These are phyloP conservation scores for Helobdella robusta DNA, from an alignment of 2,888 invertebrate genomes.

Conservation along the genomic window DNA sequence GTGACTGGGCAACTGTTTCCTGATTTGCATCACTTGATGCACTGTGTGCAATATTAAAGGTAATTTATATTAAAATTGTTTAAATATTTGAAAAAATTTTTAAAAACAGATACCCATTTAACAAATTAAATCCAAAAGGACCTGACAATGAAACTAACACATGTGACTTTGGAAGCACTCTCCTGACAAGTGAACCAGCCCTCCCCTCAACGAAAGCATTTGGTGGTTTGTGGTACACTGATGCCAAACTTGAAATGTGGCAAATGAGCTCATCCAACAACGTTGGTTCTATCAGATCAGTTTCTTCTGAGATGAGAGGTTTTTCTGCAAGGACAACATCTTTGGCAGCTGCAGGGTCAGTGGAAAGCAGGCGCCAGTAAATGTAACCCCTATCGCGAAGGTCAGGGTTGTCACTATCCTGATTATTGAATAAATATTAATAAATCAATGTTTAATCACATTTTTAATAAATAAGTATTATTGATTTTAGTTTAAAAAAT, in stretches of 20 bases:
- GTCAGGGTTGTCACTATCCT: conserved; percentile 91
- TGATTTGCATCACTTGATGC: conserved; percentile 16
- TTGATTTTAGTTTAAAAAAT: too few species aligned
- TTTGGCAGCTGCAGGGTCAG: conserved; percentile 97
- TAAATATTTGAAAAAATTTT: too few species aligned
- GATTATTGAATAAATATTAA: too few species aligned
- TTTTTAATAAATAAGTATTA: too few species aligned
- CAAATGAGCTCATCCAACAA: conserved; percentile 93
- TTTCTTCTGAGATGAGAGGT: conserved; percentile 96
- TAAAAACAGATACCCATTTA: too few species aligned
- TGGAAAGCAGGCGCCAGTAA: conserved; percentile 94
- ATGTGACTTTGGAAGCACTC: conserved; percentile 34
- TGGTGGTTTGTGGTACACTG: conserved; percentile 97
- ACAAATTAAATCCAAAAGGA: too few species aligned
- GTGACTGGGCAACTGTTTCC: conserved; percentile 36
- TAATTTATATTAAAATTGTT: too few species aligned
- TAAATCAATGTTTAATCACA: too few species aligned
- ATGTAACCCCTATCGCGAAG: conserved; percentile 95
- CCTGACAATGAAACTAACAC: conserved; percentile 28
- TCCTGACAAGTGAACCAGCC: conserved; percentile 53
- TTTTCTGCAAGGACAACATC: conserved; percentile 95
- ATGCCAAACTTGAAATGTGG: conserved; percentile 92
- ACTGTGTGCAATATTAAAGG: too few species aligned
- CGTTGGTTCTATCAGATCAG: conserved; percentile 92
- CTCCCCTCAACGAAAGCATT: conserved; percentile 89